These are phyloP conservation scores for Ooceraea biroi DNA, from an alignment of 1,140 invertebrate species.

Conservation along the genomic window DNA sequence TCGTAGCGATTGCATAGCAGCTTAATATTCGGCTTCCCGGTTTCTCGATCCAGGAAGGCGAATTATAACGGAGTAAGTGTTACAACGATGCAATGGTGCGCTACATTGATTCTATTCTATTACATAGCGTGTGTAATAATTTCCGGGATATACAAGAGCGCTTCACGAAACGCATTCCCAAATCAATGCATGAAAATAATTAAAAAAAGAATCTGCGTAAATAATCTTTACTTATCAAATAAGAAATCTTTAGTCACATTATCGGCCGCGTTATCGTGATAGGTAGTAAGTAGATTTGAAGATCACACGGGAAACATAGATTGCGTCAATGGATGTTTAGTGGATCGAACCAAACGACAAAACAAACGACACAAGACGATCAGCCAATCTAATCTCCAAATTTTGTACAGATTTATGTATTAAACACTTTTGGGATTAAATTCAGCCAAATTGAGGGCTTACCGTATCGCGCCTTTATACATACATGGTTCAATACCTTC, in stretches of 20 bases:
- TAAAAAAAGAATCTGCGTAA: background rate
- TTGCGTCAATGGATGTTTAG: background rate
- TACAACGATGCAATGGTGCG: constrained; percentile 47
- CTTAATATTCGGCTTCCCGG: constrained; percentile 62
- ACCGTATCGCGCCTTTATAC: constrained; percentile 85
- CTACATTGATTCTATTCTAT: constrained; percentile 55
- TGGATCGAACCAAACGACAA: background rate
- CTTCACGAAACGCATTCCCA: background rate
- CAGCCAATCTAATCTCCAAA: background rate
- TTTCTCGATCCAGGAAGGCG: constrained; percentile 75
- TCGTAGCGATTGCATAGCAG: constrained; percentile 53
- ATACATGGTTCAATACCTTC: constrained; percentile 92
- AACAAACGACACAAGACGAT: constrained; percentile 20
- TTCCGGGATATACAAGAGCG: constrained; percentile 6
- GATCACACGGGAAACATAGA: background rate
- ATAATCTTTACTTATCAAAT: background rate
- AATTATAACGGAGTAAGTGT: constrained; percentile 59
- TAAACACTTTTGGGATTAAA: constrained; percentile 37
- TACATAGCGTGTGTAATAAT: constrained; percentile 6
- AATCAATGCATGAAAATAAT: background rate
- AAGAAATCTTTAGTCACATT: background rate
- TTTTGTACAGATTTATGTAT: no score
- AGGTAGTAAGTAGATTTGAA: background rate
- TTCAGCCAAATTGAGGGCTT: constrained; percentile 76
- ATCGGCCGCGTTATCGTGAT: background rate